Percentiles rank a stretch among this genome's conserved stretches.
Evolutionary conservation across 2,113 vertebrate genomes (phyloP).

Genomic region (Gracilinanus agilis): DNA sequence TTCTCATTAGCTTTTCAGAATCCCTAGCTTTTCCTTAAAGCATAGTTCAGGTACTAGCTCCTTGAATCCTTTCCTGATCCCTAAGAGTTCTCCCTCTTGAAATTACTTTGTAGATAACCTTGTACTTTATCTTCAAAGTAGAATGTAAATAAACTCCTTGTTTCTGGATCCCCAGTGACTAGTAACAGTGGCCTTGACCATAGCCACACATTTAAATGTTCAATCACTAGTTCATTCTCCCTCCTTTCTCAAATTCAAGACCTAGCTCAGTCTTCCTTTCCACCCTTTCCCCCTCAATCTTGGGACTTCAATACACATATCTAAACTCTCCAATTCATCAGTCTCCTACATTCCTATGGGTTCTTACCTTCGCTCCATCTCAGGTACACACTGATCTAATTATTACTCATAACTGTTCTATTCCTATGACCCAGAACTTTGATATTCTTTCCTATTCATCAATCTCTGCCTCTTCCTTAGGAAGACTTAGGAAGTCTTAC

Average conservation of each 20-base stretch:
- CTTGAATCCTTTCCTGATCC: background rate
- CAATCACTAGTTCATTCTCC: background rate
- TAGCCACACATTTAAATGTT: background rate
- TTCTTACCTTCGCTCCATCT: background rate
- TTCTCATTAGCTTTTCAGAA: background rate
- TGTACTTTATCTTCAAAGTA: background rate
- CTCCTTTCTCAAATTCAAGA: no score
- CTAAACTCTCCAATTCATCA: background rate
- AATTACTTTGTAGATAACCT: background rate
- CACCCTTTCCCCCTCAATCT: background rate
- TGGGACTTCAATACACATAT: background rate
- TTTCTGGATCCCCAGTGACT: background rate
- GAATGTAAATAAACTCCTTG: background rate
- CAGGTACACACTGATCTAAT: background rate
- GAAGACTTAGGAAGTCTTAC: no score
- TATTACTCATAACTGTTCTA: background rate
- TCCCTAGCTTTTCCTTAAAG: background rate
- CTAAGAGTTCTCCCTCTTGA: background rate
- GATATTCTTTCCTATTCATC: background rate
- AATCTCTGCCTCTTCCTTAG: background rate
- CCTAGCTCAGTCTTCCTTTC: background rate
- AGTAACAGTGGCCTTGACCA: no score
- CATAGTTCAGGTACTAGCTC: background rate
- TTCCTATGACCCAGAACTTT: background rate
- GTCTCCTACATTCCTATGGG: background rate